Evolutionary conservation across 2,113 vertebrate genomes (phyloP).

Genomic region (Lates calcarifer): DNA sequence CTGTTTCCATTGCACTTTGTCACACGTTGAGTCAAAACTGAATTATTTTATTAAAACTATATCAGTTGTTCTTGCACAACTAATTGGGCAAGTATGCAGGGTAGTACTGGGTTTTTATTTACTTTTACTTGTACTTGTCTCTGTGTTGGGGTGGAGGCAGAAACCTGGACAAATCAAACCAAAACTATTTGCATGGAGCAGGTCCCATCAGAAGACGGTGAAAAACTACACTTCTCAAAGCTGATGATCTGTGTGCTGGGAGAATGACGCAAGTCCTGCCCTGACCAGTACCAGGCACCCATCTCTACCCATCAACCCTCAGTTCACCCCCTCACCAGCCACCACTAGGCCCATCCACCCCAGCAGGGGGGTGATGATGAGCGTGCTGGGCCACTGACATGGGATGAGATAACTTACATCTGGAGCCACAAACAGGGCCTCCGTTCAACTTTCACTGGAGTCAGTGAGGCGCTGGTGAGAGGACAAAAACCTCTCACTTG

Average conservation of each 20-base stretch:
- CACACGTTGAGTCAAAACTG: neutral
- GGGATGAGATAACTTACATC: constrained; percentile 62
- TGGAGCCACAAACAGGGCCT: constrained; percentile 49
- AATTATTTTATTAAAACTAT: no score
- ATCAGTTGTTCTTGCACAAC: no score
- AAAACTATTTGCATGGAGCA: neutral
- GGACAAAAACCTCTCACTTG: constrained; percentile 13
- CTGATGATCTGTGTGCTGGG: neutral
- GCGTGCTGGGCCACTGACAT: constrained; percentile 48
- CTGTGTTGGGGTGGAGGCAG: no score
- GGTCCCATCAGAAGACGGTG: no score
- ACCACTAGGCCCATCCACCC: neutral
- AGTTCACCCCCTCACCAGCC: constrained; percentile 25
- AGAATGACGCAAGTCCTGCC: constrained; percentile 34
- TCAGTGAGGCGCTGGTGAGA: neutral
- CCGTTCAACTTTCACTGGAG: constrained; percentile 39
- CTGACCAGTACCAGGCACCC: constrained; percentile 60
- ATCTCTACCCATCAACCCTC: constrained; percentile 33
- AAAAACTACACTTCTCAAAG: neutral
- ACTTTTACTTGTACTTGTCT: no score
- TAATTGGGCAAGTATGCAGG: no score
- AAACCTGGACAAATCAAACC: neutral
- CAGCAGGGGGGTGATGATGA: constrained; percentile 54
- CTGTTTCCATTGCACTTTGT: neutral
- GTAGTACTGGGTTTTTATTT: no score